Base-by-base conservation (phyloP, 1,140 invertebrate genomes). In the Drosophila ironensis region DNA sequence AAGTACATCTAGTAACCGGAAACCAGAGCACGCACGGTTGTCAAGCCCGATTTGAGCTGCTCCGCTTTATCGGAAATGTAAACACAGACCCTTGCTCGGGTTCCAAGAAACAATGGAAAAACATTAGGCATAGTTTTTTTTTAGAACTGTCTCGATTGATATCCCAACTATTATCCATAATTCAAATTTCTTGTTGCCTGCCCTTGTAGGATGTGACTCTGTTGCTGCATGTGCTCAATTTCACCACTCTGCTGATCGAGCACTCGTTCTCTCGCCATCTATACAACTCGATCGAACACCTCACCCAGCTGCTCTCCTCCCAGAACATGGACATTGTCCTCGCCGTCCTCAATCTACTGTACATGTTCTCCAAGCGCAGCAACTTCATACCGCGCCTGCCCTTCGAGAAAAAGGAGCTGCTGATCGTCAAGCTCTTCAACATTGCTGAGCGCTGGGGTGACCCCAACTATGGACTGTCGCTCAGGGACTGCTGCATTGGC, bases 341-440 rank as follows among this genome's bases (percentile, higher is more conserved):
- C 46, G 95, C 93, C 72, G 96, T 97, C 35, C 91, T 97, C 40
- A 96, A 97, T 91, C 91, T 97, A 56, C 92, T 98, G 4, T 98
- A 97, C 90, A 97, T 97, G 92, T 98, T 98, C 90, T 97, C 96
- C 73, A 98, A 98, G 92, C 92, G 96, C 64, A 97, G 96, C 88
- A 97, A 97, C 91, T 97, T 97, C 81, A 96, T 98, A 72, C 94
- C 95, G 45, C 92, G 96, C 64, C 90, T 97, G 69, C 93, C 93
- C 75, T 92, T 92, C 77, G 95, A 96, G 42, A 95, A 95, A 78
- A 91, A 94, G 72, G 93, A 95, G 84, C 93, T 94, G 27, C 90
- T 97, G 17, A 91, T 97, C 24, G 92, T 93, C n/a, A 92, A 95
- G 82, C 92, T 97, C 8, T 94, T 94, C 64, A 94, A 96, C 88